phyloP scores from a whole-genome alignment of 2,113 vertebrate genomes.

The Baryphthengus martii region DNA sequence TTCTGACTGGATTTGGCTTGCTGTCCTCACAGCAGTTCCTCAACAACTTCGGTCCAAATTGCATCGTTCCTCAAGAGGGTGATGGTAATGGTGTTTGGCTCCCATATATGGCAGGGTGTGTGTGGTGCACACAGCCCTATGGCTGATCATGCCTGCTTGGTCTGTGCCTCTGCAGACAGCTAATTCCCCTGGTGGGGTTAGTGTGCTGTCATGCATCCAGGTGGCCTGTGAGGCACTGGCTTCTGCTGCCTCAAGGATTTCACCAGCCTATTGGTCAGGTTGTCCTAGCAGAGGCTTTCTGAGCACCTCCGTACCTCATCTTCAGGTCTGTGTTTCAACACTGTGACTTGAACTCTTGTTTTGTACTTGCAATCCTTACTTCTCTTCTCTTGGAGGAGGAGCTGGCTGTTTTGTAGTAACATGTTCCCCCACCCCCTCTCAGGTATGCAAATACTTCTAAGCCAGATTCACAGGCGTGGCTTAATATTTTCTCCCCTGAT shows the following conservation, averaged over 20 bases:
- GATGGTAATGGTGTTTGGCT: background rate
- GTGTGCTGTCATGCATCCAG: accelerated
- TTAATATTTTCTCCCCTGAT: background rate
- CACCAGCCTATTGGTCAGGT: background rate
- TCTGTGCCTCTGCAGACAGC: accelerated
- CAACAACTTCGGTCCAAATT: background rate
- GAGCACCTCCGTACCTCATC: too few relatives aligned
- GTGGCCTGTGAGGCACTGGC: background rate
- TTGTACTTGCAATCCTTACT: background rate
- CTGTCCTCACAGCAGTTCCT: background rate
- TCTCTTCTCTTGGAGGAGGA: background rate
- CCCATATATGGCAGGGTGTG: accelerated
- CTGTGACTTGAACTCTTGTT: background rate
- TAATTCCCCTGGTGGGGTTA: background rate
- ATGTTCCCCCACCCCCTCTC: accelerated
- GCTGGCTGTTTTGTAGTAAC: background rate
- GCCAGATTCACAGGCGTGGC: background rate
- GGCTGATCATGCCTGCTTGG: accelerated
- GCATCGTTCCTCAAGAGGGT: background rate
- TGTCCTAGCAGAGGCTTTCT: background rate
- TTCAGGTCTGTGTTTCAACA: background rate
- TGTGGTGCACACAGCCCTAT: accelerated
- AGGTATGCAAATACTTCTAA: background rate
- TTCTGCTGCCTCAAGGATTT: background rate
- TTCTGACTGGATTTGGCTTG: background rate